These are phyloP conservation scores for Geococcyx californianus DNA, from an alignment of 2,113 vertebrate genomes.

Conservation along the genomic window DNA sequence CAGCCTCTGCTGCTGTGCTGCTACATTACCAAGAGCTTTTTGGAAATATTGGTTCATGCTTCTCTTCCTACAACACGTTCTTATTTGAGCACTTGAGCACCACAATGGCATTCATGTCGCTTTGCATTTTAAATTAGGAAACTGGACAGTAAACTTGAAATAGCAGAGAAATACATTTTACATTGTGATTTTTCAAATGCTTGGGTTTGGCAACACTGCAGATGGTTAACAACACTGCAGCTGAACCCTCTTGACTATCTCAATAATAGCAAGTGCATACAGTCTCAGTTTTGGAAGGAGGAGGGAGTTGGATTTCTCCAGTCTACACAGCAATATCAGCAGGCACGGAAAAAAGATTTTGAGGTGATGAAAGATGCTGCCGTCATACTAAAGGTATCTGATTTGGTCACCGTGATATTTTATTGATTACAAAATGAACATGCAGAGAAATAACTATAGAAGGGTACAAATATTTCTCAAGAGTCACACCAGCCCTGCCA, in stretches of 20 bases:
- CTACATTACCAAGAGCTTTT: not conserved
- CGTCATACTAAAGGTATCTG: conserved; percentile 20
- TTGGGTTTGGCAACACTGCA: not conserved
- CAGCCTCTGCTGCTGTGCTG: accelerated
- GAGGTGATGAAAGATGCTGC: conserved; percentile 1
- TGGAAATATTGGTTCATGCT: accelerated
- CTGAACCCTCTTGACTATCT: not conserved
- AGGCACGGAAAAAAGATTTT: not conserved
- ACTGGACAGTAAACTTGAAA: not conserved
- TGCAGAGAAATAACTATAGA: conserved; percentile 53
- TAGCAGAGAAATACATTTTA: not conserved
- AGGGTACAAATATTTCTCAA: conserved; percentile 65
- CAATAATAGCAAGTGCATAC: not conserved
- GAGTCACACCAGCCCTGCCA: conserved; percentile 58
- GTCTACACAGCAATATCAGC: not conserved
- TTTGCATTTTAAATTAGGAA: not conserved
- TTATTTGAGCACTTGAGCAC: not conserved
- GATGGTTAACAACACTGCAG: not conserved
- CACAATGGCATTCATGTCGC: accelerated
- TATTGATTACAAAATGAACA: conserved; percentile 70
- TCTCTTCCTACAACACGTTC: not conserved
- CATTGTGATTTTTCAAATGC: not conserved
- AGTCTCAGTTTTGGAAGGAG: not conserved
- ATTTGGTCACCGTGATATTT: conserved; percentile 47
- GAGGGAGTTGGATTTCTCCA: not conserved